A percentile compares a stretch with the other conserved stretches of the same genome.
Conservation (phyloP, 2,113 vertebrate genomes). For the Psammodynastes pulverulentus region DNA sequence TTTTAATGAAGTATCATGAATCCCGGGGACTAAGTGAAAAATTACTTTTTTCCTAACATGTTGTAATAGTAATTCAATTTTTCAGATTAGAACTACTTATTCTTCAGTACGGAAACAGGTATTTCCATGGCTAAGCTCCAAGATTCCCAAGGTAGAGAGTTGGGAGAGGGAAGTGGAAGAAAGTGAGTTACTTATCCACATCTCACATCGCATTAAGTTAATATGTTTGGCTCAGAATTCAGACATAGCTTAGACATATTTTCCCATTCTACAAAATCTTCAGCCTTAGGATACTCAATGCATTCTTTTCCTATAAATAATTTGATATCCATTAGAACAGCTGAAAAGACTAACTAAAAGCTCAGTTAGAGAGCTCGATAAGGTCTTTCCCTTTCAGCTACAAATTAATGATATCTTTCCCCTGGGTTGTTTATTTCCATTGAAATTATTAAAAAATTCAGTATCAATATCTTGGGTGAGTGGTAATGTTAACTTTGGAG, state of each 20-base stretch:
- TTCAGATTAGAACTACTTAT: neutral
- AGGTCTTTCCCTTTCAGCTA: neutral
- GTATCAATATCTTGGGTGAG: neutral
- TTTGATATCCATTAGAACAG: neutral
- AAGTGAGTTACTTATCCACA: neutral
- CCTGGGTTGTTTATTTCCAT: neutral
- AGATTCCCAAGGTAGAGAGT: neutral
- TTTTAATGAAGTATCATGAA: conserved; percentile 28
- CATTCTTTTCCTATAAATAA: neutral
- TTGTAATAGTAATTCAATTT: conserved; percentile 7
- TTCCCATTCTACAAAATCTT: neutral
- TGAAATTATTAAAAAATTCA: neutral
- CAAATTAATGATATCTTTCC: neutral
- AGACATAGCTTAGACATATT: neutral
- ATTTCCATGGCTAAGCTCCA: conserved; percentile 32
- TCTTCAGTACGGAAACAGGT: conserved; percentile 1
- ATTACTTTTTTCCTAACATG: neutral
- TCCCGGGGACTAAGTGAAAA: conserved; percentile 17
- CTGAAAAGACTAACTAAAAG: neutral
- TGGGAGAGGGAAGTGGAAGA: neutral
- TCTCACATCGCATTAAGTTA: neutral
- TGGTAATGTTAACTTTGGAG: neutral
- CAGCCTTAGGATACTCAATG: neutral
- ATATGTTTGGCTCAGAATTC: neutral
- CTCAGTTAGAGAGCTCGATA: neutral